Evolutionary conservation across 2,888 invertebrate genomes (phyloP).

Genomic region (Oligia strigilis): DNA sequence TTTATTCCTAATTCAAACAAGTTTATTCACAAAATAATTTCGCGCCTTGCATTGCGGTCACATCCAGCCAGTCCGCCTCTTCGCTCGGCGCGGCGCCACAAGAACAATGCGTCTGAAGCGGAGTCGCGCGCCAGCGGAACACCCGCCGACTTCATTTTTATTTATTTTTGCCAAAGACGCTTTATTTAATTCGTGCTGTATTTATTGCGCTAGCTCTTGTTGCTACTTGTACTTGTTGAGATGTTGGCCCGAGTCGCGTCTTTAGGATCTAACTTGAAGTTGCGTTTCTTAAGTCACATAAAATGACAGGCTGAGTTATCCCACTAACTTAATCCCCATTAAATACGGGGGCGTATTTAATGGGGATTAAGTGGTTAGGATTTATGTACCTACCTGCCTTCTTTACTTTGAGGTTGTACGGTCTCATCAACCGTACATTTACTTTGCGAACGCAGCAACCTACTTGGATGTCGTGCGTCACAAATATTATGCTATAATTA

Average conservation of each 20-base stretch:
- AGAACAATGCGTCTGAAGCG: conserved; percentile 69
- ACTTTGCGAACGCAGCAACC: too few species aligned
- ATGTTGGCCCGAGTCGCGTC: conserved; percentile 40
- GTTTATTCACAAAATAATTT: conserved; percentile 47
- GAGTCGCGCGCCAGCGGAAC: conserved; percentile 58
- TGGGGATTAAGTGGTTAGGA: not conserved
- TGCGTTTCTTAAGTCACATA: not conserved
- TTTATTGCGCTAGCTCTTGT: conserved; percentile 60
- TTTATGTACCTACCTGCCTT: not conserved
- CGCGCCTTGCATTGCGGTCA: conserved; percentile 50
- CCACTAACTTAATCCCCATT: not conserved
- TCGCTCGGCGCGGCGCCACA: conserved; percentile 62
- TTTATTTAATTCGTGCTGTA: conserved; percentile 68
- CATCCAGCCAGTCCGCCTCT: conserved; percentile 50
- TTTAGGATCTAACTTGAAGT: conserved; percentile 6
- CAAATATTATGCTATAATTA: too few species aligned
- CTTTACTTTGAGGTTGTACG: not conserved
- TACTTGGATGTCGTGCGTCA: too few species aligned
- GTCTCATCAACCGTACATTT: too few species aligned
- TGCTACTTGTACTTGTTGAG: conserved; percentile 67
- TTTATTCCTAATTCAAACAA: conserved; percentile 47
- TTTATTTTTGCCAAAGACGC: conserved; percentile 62
- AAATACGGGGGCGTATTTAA: not conserved
- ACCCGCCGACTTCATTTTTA: conserved; percentile 63
- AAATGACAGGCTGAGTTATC: not conserved